phyloP scores from a whole-genome alignment of 2,888 invertebrate species.

The Campoplex nolae region DNA sequence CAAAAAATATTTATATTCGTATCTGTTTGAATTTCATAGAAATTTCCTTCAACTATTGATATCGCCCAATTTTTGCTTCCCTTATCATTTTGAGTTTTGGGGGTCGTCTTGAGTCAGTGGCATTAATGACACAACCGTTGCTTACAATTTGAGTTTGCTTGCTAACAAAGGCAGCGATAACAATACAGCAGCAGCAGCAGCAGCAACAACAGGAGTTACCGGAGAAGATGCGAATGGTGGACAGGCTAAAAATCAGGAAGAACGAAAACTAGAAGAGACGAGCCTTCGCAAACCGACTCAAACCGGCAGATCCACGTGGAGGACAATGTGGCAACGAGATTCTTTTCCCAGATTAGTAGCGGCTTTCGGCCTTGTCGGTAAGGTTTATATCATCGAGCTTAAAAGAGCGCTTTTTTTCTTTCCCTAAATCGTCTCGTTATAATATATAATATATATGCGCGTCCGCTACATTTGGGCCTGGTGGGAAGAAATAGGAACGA shows the following conservation, averaged over 20 bases:
- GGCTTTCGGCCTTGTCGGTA: constrained; percentile 81
- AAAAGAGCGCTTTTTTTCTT: constrained; percentile 36
- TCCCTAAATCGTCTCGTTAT: background rate
- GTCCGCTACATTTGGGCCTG: background rate
- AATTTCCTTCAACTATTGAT: too few relatives aligned
- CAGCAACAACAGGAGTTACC: constrained; percentile 46
- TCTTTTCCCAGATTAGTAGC: constrained; percentile 80
- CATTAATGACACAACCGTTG: constrained; percentile 65
- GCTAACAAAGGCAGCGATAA: constrained; percentile 79
- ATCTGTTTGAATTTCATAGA: too few relatives aligned
- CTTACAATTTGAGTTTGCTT: constrained; percentile 76
- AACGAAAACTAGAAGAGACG: constrained; percentile 70
- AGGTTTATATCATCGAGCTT: constrained; percentile 73
- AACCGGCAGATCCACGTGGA: constrained; percentile 80
- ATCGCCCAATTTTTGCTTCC: too few relatives aligned
- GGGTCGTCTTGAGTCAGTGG: constrained; percentile 15
- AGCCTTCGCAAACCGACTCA: constrained; percentile 77
- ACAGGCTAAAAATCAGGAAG: constrained; percentile 73
- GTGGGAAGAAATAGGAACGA: constrained; percentile 13
- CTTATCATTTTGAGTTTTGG: background rate
- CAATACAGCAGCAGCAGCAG: constrained; percentile 66
- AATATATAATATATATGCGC: too few relatives aligned
- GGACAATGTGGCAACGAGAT: constrained; percentile 79
- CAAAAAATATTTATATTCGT: too few relatives aligned
- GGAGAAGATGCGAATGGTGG: constrained; percentile 67